phyloP scores from a whole-genome alignment of 2,797 vertebrate species.

The Darevskia mixta region DNA sequence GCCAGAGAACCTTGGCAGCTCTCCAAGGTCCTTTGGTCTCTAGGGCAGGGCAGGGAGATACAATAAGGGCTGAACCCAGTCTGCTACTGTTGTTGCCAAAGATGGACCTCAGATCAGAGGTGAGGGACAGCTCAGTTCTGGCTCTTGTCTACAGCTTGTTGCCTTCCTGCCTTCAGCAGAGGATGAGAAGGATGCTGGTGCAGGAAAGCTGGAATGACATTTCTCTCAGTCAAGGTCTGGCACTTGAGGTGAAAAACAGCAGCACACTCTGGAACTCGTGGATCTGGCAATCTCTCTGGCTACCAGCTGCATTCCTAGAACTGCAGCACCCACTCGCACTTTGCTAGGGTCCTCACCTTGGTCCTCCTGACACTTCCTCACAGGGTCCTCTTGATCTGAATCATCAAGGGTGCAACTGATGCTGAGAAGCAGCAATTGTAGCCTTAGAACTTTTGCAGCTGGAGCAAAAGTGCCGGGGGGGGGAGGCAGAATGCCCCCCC shows the following conservation, averaged over 20 bases:
- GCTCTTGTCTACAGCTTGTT: not conserved
- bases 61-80: not conserved
- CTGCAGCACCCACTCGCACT: too few relatives aligned
- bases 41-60: not conserved
- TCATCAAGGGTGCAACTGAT: not conserved
- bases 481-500: not conserved
- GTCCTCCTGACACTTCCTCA: not conserved
- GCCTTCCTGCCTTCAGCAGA: not conserved
- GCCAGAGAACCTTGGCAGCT: constrained; percentile 3
- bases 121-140: not conserved
- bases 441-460: not conserved
- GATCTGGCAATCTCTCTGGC: not conserved
- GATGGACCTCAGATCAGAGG: not conserved
- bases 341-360: not conserved
- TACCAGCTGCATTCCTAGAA: not conserved
- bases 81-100: not conserved
- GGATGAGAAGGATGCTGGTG: not conserved
- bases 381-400: not conserved
- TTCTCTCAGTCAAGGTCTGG: not conserved
- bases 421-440: not conserved
- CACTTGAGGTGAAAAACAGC: not conserved
- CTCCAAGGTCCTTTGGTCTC: not conserved
- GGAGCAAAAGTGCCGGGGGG: not conserved
- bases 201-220: not conserved
- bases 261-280: not conserved